Evolutionary conservation across 2,888 invertebrate species (phyloP), one percentile per base, ranked within the genome.

Genomic region (Temnothorax unifasciatus): DNA sequence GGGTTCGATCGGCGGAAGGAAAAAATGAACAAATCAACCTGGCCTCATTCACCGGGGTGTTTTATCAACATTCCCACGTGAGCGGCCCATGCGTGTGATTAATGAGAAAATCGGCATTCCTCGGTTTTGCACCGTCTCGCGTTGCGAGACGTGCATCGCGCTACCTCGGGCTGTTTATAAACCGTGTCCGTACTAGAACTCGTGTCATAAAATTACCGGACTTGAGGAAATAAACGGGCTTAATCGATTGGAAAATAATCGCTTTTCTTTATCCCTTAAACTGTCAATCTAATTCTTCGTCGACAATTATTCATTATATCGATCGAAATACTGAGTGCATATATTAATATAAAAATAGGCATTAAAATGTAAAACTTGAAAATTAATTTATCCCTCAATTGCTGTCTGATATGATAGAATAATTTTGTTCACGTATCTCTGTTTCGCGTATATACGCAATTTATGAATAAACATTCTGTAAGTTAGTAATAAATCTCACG

Each of bases 51-150:
- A 47, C 41, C 63, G 1, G n/a, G 69, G 64, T 89, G 74, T 84
- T 87, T 91, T 85, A 90, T 88, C 82, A 88, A 87, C 79, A 85
- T 85, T 85, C 83, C 85, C 84, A 89, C 82, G 61, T 41, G 84
- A 61, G 50, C 75, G 38, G 15, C 75, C 69, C 64, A 71, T 69
- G 68, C 75, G 68, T 63, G 61, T 90, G 86, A 91, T 91, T 87
- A 91, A 91, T 85, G 86, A 85, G 84, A 71, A 85, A 89, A 87
- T 85, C 83, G 82, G 75, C 85, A 73, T 75, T 75, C 75, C 38
- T 38, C 75, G 63, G 6, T 75, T 63, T 75, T 63, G 38, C 63
- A 74, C 29, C 44, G 25, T 3, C n/a, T 3, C n/a, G 34, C n/a
- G n/a, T n/a, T 44, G 47, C 47, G 74, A 75, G 47, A 54, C 57